Evolutionary conservation across 2,888 invertebrate genomes (phyloP), one percentile per base, ranked within the genome.

Genomic region (Melinaea marsaeus): DNA sequence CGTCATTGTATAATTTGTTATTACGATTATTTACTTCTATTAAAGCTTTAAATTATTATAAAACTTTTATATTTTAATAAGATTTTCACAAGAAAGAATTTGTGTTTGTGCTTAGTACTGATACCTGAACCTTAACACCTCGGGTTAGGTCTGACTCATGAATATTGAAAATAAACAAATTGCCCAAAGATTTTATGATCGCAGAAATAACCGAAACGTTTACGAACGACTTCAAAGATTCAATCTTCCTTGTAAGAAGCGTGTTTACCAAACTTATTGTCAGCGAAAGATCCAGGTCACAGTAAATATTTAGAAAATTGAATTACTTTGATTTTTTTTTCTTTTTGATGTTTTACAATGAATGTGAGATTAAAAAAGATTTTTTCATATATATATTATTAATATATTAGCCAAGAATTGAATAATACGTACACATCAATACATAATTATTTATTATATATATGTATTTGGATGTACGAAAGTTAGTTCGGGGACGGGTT

Each of bases 121-220:
- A 57, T 51, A 51, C 32, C 51, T 48, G 13, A 4, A 48, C 6
- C 13, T 62, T 64, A 55, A 61, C 55, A 62, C 54, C 60, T 58
- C 60, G 57, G 47, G 64, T 55, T 22, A 47, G 55, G 45, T 32
- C 56, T 71, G 72, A 74, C 68, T 79, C 76, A 76, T 73, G 70
- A 66, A 71, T 72, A 67, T 67, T 74, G 71, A 70, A 76, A 69
- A 73, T 77, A 79, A 79, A 78, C 78, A 78, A 73, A 75, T 72
- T 71, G 69, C 68, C 72, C 67, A 61, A 66, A 71, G 68, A 73
- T 72, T 74, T 73, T 78, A 80, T 67, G 72, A 66, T 68, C 69
- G 68, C 67, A 58, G 67, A 69, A 74, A 69, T 73, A 72, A 71
- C 69, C 63, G 56, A 56, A 62, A 61, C 48, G 22, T n/a, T 48